Base-by-base conservation (phyloP, 2,888 invertebrate genomes). In the Aelia acuminata region DNA sequence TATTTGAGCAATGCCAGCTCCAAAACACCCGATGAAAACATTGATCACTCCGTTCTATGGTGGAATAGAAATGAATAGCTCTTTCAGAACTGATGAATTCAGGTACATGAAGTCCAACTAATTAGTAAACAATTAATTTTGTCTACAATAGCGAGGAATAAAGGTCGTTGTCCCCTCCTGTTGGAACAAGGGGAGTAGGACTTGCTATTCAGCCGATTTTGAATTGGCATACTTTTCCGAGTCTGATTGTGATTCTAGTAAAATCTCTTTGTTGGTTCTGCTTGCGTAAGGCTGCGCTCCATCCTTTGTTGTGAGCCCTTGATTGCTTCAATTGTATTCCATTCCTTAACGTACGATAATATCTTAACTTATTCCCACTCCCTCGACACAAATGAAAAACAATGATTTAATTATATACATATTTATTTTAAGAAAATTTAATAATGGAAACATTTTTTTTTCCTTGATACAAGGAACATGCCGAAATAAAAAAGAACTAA, bases 261-360 rank as follows among this genome's bases (percentile, higher is more conserved):
- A 57, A 57, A 57, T 26, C 26, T 57, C n/a, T 15, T n/a, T 26
- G 57, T 13, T 26, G 26, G 26, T 4, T 3, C 57, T 57, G 57
- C 57, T 57, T 57, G 57, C 57, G 53, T 57, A 57, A 57, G 57
- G 57, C 53, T 53, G n/a, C 53, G 53, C 26, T 57, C 3, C 26
- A 4, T 15, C 57, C 57, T 57, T 26, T 26, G 57, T 57, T 15
- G 10, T 3, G 13, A 57, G 26, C 57, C 53, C 57, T 26, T 57
- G 57, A 57, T 57, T 57, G 57, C 53, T 57, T 57, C 57, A 57
- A 57, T 57, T 57, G 57, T 57, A 57, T 57, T 26, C 57, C 3
- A 26, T 57, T 26, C 13, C 57, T 31, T 15, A 57, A 15, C 26
- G 26, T 57, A 8, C n/a, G 53, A n/a, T 53, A n/a, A 57, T 26